phyloP scores from a whole-genome alignment of 1,140 invertebrate species.

The Drosophila teissieri region DNA sequence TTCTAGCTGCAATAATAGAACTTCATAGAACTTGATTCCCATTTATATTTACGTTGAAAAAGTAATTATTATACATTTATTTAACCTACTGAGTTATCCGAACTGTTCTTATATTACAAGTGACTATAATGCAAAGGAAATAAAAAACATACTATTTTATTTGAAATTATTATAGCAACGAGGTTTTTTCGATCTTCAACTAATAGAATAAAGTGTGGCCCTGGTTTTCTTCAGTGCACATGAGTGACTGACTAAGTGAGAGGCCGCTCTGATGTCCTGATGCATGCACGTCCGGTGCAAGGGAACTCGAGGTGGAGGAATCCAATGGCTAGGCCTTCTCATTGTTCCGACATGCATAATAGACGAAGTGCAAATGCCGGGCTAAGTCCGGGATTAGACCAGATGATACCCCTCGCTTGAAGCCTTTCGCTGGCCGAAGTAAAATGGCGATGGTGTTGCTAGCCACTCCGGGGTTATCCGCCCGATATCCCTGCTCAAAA shows the following conservation, averaged over 20 bases:
- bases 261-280: conserved; percentile 59
- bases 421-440: too few relatives aligned
- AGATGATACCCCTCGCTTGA: conserved; percentile 18
- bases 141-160: too few relatives aligned
- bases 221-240: neutral
- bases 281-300: conserved; percentile 73
- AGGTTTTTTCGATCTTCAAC: too few relatives aligned
- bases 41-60: too few relatives aligned
- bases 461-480: conserved; percentile 16
- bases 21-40: too few relatives aligned
- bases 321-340: conserved; percentile 43
- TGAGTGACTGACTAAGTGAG: conserved; percentile 34
- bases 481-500: conserved; percentile 28
- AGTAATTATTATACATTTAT: too few relatives aligned
- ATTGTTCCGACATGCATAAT: conserved; percentile 68
- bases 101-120: too few relatives aligned
- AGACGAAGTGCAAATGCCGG: conserved; percentile 16
- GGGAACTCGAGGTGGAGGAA: conserved; percentile 9
- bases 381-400: conserved; percentile 22
- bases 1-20: too few relatives aligned
- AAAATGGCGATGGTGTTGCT: conserved; percentile 1
- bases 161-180: too few relatives aligned
- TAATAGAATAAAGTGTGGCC: too few relatives aligned
- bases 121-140: too few relatives aligned
- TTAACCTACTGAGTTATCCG: too few relatives aligned